A percentile compares a stretch with the other conserved stretches of the same genome.
phyloP scores from a whole-genome alignment of 2,888 invertebrate species.

The Conomelus anceps region DNA sequence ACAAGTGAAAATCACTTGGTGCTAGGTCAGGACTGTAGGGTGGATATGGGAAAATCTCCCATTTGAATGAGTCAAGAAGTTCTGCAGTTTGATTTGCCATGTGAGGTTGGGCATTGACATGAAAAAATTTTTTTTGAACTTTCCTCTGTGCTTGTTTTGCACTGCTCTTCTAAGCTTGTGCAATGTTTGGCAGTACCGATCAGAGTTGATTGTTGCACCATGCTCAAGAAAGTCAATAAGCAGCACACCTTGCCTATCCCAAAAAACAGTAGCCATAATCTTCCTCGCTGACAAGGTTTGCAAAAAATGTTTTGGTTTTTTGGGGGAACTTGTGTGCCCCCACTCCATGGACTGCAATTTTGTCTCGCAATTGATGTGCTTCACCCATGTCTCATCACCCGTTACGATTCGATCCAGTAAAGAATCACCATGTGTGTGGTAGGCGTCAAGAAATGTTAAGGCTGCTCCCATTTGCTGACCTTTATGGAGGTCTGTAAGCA shows the following conservation, averaged over 20 bases:
- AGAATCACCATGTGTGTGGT: background rate
- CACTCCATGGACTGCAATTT: background rate
- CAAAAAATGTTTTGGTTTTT: slow-evolving; percentile 11
- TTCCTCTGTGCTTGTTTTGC: slow-evolving; percentile 25
- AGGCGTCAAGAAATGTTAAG: background rate
- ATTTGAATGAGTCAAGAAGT: too few species aligned
- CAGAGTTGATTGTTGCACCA: too few species aligned
- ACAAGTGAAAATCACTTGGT: slow-evolving; percentile 21
- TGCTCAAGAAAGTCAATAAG: slow-evolving; percentile 24
- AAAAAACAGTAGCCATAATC: slow-evolving; percentile 24
- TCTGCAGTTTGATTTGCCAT: too few species aligned
- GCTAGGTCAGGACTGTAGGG: too few species aligned
- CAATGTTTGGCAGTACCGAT: too few species aligned
- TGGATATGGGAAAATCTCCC: too few species aligned
- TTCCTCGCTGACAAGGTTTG: slow-evolving; percentile 23
- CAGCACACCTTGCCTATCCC: slow-evolving; percentile 20
- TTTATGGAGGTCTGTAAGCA: slow-evolving; percentile 11
- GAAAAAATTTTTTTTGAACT: slow-evolving; percentile 22
- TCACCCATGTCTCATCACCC: slow-evolving; percentile 9
- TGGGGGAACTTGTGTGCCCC: too few species aligned
- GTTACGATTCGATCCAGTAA: slow-evolving; percentile 15
- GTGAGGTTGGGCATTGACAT: slow-evolving; percentile 27
- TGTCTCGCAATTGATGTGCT: slow-evolving; percentile 3
- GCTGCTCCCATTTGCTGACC: slow-evolving; percentile 5
- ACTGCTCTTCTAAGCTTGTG: too few species aligned